These are phyloP conservation scores for Eciton burchellii DNA, from an alignment of 1,140 invertebrate genomes.

Conservation along the genomic window DNA sequence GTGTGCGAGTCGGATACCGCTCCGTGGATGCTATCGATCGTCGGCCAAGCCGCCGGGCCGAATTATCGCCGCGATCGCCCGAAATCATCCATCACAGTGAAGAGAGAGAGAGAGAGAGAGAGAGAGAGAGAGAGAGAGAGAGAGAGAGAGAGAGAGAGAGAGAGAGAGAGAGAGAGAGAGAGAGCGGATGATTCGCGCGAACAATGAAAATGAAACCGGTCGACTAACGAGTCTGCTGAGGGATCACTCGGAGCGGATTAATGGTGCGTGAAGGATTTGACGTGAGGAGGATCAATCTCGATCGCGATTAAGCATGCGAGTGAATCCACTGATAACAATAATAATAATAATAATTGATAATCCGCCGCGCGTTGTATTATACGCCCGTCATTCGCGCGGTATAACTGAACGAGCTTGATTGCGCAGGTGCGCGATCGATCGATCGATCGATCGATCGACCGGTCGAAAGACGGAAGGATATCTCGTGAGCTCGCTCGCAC, in stretches of 20 bases:
- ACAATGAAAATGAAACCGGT: not conserved
- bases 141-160: too few species aligned
- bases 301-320: too few species aligned
- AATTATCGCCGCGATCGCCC: not conserved
- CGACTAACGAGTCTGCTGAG: too few species aligned
- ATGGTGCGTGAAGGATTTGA: not conserved
- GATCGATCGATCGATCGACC: too few species aligned
- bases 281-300: too few species aligned
- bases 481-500: not conserved
- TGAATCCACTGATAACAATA: too few species aligned
- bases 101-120: too few species aligned
- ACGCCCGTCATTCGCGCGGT: not conserved
- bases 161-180: too few species aligned
- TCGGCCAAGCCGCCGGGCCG: constrained; percentile 1
- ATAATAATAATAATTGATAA: too few species aligned
- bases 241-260: not conserved
- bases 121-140: too few species aligned
- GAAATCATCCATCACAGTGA: not conserved
- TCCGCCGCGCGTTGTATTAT: too few species aligned
- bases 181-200: not conserved
- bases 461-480: not conserved
- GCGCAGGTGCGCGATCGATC: not conserved
- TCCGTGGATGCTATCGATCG: not conserved
- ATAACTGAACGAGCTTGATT: not conserved
- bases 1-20: constrained; percentile 34